phyloP scores from a whole-genome alignment of 2,113 vertebrate genomes.

The Mesocricetus auratus region DNA sequence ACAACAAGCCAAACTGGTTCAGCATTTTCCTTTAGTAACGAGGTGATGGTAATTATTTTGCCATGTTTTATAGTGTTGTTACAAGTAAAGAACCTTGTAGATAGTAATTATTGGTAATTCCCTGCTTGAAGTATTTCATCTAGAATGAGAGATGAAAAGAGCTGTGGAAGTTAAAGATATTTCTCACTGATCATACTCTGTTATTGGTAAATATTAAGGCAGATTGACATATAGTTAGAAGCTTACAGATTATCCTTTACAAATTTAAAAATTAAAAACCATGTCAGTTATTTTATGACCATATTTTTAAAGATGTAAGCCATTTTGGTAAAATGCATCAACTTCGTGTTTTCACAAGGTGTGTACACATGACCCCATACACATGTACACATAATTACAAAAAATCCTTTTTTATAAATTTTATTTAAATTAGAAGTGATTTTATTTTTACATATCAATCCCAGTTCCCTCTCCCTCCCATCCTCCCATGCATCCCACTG shows the following conservation, averaged over 20 bases:
- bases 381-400: neutral
- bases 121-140: constrained; percentile 10
- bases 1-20: constrained; percentile 43
- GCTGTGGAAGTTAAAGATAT: constrained; percentile 9
- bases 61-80: constrained; percentile 31
- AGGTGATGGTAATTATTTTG: constrained; percentile 56
- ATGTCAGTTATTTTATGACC: constrained; percentile 52
- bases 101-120: constrained; percentile 55
- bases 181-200: constrained; percentile 45
- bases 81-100: constrained; percentile 37
- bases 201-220: constrained; percentile 51
- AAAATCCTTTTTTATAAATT: too few species aligned
- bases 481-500: too few species aligned
- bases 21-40: constrained; percentile 49
- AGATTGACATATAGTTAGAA: constrained; percentile 45
- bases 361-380: neutral
- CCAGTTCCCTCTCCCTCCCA: too few species aligned
- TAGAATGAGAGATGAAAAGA: constrained; percentile 40
- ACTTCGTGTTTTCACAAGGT: constrained; percentile 40
- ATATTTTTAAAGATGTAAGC: constrained; percentile 47
- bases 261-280: constrained; percentile 56
- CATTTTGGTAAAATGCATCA: constrained; percentile 37
- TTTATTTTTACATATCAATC: too few species aligned
- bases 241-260: constrained; percentile 19
- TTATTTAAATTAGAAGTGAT: too few species aligned